Base-by-base conservation (phyloP, 2,888 invertebrate genomes). In the Merodon equestris region DNA sequence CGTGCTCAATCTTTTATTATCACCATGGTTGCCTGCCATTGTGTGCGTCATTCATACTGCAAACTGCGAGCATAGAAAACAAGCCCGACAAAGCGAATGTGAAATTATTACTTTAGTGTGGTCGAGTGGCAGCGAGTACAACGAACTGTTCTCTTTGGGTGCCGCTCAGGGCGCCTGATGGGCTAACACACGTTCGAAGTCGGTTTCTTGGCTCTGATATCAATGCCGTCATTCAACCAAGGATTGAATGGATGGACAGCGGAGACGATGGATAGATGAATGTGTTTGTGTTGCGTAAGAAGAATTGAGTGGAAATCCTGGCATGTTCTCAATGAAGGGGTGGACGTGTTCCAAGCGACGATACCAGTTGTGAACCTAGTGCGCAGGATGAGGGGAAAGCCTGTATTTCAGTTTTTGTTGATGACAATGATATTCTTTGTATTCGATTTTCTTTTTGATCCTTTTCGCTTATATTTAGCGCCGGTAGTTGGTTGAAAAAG, bases 241-340 rank as follows among this genome's bases (percentile, higher is more conserved):
- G 10, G 17, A 44, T 1, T 47, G 5, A 27, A 27, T 4, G 27
- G 27, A 27, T 7, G 7, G 3, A 27, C 27, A 27, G 27, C 27
- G 27, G 27, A n/a, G n/a, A n/a, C n/a, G n/a, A 40, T 40, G 12
- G 12, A 10, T 10, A 36, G 36, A 5, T 36, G 10, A 36, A 36
- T 36, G 36, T 36, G 36, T 50, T 18, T 47, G 54, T 51, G 27
- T 19, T 64, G 42, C 12, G 27, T 47, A 17, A 38, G 19, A 40
- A n/a, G 40, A 72, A 72, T 72, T 72, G 72, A 72, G 72, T 72
- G 72, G 57, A 19, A 72, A 64, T 50, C 48, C 48, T 42, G 45
- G 19, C 50, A 58, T 57, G 51, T 57, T 38, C 48, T 42, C 57
- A 50, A 34, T 13, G 42, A 53, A 58, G 57, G 72, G 58, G 51